phyloP scores from a whole-genome alignment of 2,888 invertebrate species.

The Leucania comma region DNA sequence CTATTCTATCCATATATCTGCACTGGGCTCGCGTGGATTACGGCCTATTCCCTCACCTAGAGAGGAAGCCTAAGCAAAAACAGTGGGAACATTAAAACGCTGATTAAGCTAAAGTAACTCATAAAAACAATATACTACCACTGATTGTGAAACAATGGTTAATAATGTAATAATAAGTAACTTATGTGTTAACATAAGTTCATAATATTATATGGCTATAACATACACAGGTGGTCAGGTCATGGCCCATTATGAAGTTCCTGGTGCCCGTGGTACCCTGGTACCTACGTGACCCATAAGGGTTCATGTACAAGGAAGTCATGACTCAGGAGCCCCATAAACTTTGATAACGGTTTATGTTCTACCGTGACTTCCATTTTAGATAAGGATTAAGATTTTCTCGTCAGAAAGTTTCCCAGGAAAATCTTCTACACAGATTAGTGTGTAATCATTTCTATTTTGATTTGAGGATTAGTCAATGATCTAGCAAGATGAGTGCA shows the following conservation, averaged over 20 bases:
- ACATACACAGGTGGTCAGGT: neutral
- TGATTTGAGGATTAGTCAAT: slow-evolving; percentile 33
- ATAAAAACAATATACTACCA: neutral
- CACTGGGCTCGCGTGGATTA: too few species aligned
- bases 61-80: too few species aligned
- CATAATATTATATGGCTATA: neutral
- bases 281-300: slow-evolving; percentile 20
- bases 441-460: slow-evolving; percentile 26
- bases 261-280: slow-evolving; percentile 16
- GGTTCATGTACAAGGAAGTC: slow-evolving; percentile 41
- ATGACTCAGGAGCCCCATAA: slow-evolving; percentile 40
- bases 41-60: too few species aligned
- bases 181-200: neutral
- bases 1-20: too few species aligned
- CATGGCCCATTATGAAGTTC: slow-evolving; percentile 26
- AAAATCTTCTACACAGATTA: neutral
- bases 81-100: too few species aligned
- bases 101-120: neutral
- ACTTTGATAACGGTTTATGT: slow-evolving; percentile 54
- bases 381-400: slow-evolving; percentile 34
- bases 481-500: slow-evolving; percentile 14
- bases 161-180: too few species aligned
- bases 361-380: slow-evolving; percentile 24
- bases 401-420: neutral
- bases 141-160: neutral